These are phyloP conservation scores for Phragmatobia fuliginosa DNA, from an alignment of 2,888 invertebrate species.

Conservation along the genomic window DNA sequence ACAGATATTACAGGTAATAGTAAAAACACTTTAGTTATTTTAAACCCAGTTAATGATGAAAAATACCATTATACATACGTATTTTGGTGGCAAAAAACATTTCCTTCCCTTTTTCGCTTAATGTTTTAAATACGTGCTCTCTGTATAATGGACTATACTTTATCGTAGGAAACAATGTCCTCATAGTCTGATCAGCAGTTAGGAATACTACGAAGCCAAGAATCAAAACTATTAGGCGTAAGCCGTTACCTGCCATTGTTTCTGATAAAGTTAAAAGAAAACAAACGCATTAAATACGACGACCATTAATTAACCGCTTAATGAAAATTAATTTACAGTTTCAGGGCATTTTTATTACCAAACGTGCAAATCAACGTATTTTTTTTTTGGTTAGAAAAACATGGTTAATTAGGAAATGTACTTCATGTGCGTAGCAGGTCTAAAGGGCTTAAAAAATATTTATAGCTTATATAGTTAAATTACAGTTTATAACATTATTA, in stretches of 20 bases:
- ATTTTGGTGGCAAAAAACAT: conserved; percentile 60
- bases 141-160: conserved; percentile 55
- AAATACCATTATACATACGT: conserved; percentile 57
- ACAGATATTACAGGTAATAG: background rate
- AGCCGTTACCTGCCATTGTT: conserved; percentile 7
- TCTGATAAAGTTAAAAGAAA: background rate
- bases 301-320: background rate
- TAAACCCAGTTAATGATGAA: background rate
- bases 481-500: no score
- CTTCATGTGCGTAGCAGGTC: background rate
- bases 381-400: background rate
- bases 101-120: conserved; percentile 59
- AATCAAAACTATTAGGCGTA: conserved; percentile 21
- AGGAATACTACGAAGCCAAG: background rate
- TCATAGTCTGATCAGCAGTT: background rate
- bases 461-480: no score
- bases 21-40: no score
- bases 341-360: background rate
- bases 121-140: conserved; percentile 56
- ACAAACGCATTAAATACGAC: background rate
- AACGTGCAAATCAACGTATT: background rate
- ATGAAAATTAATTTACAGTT: background rate
- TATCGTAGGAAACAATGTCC: conserved; percentile 23
- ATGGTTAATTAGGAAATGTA: background rate
- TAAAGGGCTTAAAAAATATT: background rate